Evolutionary conservation across 2,888 invertebrate genomes (phyloP).

Genomic region (Nemotelus nigrinus): DNA sequence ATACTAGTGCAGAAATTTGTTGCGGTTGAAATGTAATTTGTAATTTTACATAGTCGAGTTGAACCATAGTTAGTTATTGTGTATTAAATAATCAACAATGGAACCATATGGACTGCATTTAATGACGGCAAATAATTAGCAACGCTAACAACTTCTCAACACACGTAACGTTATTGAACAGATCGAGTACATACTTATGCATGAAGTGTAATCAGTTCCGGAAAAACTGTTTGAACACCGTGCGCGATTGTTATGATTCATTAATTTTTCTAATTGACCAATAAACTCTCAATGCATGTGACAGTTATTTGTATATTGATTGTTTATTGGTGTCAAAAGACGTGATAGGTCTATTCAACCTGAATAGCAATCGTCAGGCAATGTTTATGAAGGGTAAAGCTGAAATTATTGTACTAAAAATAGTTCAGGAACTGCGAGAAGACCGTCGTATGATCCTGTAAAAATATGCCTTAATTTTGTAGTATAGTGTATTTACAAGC

Average conservation of each 20-base stretch:
- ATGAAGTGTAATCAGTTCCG: slow-evolving; percentile 1
- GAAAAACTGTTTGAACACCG: slow-evolving; percentile 9
- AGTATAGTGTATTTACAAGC: no score
- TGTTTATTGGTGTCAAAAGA: no score
- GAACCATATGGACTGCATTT: not conserved
- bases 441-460: no score
- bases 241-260: slow-evolving; percentile 31
- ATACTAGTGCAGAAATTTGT: not conserved
- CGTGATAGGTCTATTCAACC: no score
- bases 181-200: not conserved
- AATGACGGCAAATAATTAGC: not conserved
- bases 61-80: not conserved
- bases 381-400: no score
- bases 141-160: not conserved
- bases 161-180: not conserved
- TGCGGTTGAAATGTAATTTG: slow-evolving; percentile 8
- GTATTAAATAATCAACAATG: slow-evolving; percentile 19
- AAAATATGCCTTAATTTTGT: no score
- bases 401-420: no score
- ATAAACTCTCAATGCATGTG: not conserved
- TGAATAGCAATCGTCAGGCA: no score
- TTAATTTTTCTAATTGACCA: slow-evolving; percentile 28
- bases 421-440: no score
- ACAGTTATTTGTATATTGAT: no score
- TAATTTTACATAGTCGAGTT: slow-evolving; percentile 21